These are phyloP conservation scores for Idaea biselata DNA, from an alignment of 2,888 invertebrate species.

Conservation along the genomic window DNA sequence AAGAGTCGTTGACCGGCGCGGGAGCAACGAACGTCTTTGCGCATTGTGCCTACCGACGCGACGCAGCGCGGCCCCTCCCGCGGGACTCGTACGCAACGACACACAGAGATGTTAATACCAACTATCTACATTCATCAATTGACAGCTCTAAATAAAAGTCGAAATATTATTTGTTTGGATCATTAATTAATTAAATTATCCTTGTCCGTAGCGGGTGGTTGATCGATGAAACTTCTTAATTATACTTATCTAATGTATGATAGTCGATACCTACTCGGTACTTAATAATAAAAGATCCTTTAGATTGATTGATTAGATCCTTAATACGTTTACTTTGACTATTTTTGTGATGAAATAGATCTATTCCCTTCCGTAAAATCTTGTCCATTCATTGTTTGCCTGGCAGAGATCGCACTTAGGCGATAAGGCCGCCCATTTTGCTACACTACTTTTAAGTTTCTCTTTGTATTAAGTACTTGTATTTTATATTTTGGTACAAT, in stretches of 20 bases:
- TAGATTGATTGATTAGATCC: background rate
- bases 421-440: too few relatives aligned
- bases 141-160: background rate
- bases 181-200: background rate
- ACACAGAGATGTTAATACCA: slow-evolving; percentile 1
- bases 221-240: background rate
- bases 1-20: slow-evolving; percentile 76
- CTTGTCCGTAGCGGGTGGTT: background rate
- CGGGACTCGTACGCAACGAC: slow-evolving; percentile 7
- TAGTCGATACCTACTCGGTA: background rate
- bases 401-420: too few relatives aligned
- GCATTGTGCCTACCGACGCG: slow-evolving; percentile 54
- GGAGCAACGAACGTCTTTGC: slow-evolving; percentile 81
- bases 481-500: too few relatives aligned
- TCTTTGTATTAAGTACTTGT: too few relatives aligned
- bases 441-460: too few relatives aligned
- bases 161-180: too few relatives aligned
- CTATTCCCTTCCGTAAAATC: too few relatives aligned
- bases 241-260: background rate
- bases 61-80: slow-evolving; percentile 27
- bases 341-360: background rate
- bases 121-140: too few relatives aligned
- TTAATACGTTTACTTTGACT: background rate
- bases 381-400: too few relatives aligned
- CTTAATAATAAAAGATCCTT: background rate